Evolutionary conservation across 2,113 vertebrate species (phyloP).

Genomic region (Lampris incognitus): DNA sequence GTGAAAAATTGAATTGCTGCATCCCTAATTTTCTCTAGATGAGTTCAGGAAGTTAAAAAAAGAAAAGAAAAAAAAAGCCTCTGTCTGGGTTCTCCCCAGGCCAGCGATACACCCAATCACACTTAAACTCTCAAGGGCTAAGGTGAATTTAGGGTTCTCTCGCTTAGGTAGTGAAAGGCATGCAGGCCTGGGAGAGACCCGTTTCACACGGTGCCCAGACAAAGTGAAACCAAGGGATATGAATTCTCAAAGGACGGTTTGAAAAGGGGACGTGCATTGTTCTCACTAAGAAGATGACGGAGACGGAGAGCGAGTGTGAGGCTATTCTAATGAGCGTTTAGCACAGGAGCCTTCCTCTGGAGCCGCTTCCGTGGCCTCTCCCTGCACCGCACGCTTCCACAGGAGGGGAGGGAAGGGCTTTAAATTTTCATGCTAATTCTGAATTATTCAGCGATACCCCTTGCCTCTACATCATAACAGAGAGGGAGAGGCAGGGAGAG

Average conservation of each 20-base stretch:
- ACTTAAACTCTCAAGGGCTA: conserved; percentile 36
- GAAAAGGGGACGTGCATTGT: conserved; percentile 36
- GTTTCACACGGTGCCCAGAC: conserved; percentile 34
- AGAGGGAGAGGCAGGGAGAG: conserved; percentile 1
- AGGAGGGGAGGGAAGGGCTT: conserved; percentile 53
- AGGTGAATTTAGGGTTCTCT: conserved; percentile 36
- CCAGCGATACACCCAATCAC: conserved; percentile 4
- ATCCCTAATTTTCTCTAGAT: neutral
- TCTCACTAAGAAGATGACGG: conserved; percentile 57
- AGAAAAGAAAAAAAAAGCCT: neutral
- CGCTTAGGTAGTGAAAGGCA: conserved; percentile 33
- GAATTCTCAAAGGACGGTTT: conserved; percentile 61
- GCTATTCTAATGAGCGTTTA: conserved; percentile 74
- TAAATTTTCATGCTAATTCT: conserved; percentile 79
- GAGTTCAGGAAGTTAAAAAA: neutral
- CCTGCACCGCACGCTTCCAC: conserved; percentile 61
- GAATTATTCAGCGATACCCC: conserved; percentile 78
- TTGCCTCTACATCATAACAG: conserved; percentile 66
- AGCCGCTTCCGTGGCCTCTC: conserved; percentile 61
- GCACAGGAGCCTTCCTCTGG: conserved; percentile 42
- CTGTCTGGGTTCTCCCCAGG: neutral
- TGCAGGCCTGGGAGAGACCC: conserved; percentile 19
- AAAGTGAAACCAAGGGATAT: conserved; percentile 46
- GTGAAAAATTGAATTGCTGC: too few relatives aligned
- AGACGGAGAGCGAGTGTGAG: conserved; percentile 58